These are phyloP conservation scores for Caenorhabditis sinica DNA, from an alignment of 2,888 invertebrate species.

Conservation along the genomic window DNA sequence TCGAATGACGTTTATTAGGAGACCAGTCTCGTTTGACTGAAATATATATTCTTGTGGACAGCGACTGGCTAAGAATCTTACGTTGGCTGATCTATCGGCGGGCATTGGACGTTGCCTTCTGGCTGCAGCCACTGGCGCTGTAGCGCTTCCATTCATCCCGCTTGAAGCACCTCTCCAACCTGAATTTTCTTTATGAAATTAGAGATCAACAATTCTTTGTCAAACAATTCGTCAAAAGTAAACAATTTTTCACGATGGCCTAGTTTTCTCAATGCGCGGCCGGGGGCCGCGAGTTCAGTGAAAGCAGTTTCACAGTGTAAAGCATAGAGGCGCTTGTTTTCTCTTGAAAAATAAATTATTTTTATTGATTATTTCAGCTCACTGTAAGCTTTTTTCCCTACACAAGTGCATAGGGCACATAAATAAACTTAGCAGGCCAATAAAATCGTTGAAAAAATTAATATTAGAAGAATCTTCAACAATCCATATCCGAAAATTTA, in stretches of 20 bases:
- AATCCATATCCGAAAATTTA: too few species aligned
- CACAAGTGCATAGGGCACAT: too few species aligned
- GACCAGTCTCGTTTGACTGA: slow-evolving; percentile 74
- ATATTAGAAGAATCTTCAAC: too few species aligned
- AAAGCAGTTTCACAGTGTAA: slow-evolving; percentile 29
- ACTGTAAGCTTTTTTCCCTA: neutral
- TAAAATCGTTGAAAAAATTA: too few species aligned
- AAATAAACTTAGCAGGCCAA: too few species aligned
- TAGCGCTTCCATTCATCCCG: slow-evolving; percentile 47
- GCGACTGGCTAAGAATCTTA: slow-evolving; percentile 7
- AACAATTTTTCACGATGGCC: slow-evolving; percentile 28
- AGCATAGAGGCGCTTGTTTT: slow-evolving; percentile 20
- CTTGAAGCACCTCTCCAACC: neutral
- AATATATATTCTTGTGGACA: slow-evolving; percentile 24
- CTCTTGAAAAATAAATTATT: neutral
- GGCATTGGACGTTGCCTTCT: slow-evolving; percentile 51
- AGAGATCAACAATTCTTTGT: too few species aligned
- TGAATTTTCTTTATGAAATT: neutral
- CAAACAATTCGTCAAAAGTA: slow-evolving; percentile 6
- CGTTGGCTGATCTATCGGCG: slow-evolving; percentile 43
- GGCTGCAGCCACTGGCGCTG: slow-evolving; percentile 57
- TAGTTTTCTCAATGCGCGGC: slow-evolving; percentile 19
- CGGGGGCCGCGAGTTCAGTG: slow-evolving; percentile 3
- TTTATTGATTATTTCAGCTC: neutral
- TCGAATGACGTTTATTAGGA: slow-evolving; percentile 94